A percentile compares a stretch with the other conserved stretches of the same genome.
Conservation (phyloP, 2,888 invertebrate genomes). For the Meiosimyza platycephala region DNA sequence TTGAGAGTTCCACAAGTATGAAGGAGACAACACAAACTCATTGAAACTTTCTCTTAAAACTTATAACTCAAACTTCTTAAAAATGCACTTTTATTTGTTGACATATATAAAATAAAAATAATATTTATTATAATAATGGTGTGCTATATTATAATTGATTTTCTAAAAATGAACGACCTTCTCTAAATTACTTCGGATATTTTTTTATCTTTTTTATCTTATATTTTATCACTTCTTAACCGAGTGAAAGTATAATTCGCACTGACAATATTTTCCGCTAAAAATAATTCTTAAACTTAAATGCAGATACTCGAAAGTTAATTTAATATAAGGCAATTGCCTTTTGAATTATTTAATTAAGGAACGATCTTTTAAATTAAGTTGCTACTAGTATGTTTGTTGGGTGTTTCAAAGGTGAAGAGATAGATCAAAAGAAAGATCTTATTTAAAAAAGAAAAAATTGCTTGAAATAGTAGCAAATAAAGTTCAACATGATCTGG, state of each 20-base stretch:
- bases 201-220: background rate
- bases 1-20: slow-evolving; percentile 44
- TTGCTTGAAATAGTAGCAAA: too few relatives aligned
- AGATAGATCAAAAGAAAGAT: background rate
- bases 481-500: too few relatives aligned
- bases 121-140: background rate
- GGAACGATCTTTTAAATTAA: slow-evolving; percentile 21
- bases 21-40: slow-evolving; percentile 49
- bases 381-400: slow-evolving; percentile 5
- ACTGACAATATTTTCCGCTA: slow-evolving; percentile 16
- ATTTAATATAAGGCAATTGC: slow-evolving; percentile 36
- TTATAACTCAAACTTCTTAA: too few relatives aligned
- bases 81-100: too few relatives aligned
- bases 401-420: slow-evolving; percentile 1
- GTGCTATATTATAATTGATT: background rate
- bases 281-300: slow-evolving; percentile 3
- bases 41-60: slow-evolving; percentile 26
- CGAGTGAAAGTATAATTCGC: background rate
- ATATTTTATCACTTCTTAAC: slow-evolving; percentile 1
- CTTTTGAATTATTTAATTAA: slow-evolving; percentile 32
- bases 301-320: slow-evolving; percentile 16
- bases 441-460: too few relatives aligned
- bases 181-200: background rate
- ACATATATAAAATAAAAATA: background rate
- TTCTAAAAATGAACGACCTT: background rate